Percentiles rank a stretch among this genome's conserved stretches.
Evolutionary conservation across 2,888 invertebrate species (phyloP).

Genomic region (Heliconius erato): DNA sequence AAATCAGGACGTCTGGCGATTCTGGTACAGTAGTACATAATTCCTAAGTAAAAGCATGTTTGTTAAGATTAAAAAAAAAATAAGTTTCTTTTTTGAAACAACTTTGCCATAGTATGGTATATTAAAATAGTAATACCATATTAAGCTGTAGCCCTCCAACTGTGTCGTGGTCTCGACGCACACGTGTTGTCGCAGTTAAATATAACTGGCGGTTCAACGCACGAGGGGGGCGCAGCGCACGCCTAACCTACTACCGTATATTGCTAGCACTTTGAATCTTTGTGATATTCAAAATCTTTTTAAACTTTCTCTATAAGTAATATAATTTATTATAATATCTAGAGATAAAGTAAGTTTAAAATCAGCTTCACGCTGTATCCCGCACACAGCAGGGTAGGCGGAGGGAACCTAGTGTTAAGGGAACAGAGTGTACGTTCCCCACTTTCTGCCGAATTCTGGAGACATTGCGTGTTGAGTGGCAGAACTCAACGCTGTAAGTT

Average conservation of each 20-base stretch:
- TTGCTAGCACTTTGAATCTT: conserved; percentile 32
- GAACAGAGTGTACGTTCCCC: too few relatives aligned
- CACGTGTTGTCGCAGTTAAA: conserved; percentile 83
- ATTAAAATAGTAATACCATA: conserved; percentile 38
- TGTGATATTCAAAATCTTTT: neutral
- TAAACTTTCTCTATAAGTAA: neutral
- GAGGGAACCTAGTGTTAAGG: too few relatives aligned
- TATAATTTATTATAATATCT: neutral
- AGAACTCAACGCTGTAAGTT: too few relatives aligned
- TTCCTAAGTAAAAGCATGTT: neutral
- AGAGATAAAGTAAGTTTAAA: too few relatives aligned
- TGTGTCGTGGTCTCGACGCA: conserved; percentile 68
- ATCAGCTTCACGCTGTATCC: too few relatives aligned
- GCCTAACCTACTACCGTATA: conserved; percentile 74
- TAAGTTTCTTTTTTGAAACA: neutral
- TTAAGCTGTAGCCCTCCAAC: conserved; percentile 50
- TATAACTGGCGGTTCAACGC: conserved; percentile 83
- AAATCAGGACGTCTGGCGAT: too few relatives aligned
- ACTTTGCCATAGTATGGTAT: conserved; percentile 3
- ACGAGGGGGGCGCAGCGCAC: conserved; percentile 73
- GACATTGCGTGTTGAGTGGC: too few relatives aligned
- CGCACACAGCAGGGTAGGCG: too few relatives aligned
- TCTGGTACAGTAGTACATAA: neutral
- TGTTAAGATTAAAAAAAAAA: neutral
- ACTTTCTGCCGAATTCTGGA: too few relatives aligned